Conservation (phyloP, 2,888 invertebrate genomes). For the Dexiosoma caninum region DNA sequence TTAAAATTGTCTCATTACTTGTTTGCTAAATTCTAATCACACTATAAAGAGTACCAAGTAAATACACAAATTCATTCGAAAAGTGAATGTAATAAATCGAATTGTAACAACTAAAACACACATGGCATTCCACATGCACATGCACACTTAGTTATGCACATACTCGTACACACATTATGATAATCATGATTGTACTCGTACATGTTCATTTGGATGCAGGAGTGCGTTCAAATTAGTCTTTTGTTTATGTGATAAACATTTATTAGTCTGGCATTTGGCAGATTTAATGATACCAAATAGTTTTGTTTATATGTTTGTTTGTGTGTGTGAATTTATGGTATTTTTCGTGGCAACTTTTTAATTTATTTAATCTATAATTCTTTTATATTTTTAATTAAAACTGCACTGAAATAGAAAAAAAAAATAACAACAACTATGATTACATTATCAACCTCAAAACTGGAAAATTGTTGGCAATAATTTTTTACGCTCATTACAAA, state of each 20-base stretch:
- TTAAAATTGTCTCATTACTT: no score
- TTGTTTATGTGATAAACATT: slow-evolving; percentile 45
- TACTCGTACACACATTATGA: background rate
- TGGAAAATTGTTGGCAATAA: slow-evolving; percentile 29
- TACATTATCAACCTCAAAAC: slow-evolving; percentile 14
- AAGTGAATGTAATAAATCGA: background rate
- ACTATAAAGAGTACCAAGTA: no score
- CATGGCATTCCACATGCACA: background rate
- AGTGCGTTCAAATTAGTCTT: background rate
- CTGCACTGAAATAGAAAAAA: slow-evolving; percentile 4
- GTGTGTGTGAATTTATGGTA: slow-evolving; percentile 19
- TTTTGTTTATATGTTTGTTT: no score
- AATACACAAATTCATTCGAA: slow-evolving; percentile 13
- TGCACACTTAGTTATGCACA: no score
- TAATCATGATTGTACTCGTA: slow-evolving; percentile 1
- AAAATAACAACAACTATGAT: slow-evolving; percentile 9
- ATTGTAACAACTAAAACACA: background rate
- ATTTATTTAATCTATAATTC: slow-evolving; percentile 63
- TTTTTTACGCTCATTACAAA: slow-evolving; percentile 5
- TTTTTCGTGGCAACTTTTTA: slow-evolving; percentile 41
- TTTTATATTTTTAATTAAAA: slow-evolving; percentile 71
- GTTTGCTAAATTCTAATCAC: no score
- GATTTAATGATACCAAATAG: slow-evolving; percentile 42
- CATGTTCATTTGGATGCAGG: background rate
- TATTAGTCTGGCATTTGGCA: slow-evolving; percentile 59